phyloP scores from a whole-genome alignment of 2,113 vertebrate genomes.

The Dasyprocta punctata region DNA sequence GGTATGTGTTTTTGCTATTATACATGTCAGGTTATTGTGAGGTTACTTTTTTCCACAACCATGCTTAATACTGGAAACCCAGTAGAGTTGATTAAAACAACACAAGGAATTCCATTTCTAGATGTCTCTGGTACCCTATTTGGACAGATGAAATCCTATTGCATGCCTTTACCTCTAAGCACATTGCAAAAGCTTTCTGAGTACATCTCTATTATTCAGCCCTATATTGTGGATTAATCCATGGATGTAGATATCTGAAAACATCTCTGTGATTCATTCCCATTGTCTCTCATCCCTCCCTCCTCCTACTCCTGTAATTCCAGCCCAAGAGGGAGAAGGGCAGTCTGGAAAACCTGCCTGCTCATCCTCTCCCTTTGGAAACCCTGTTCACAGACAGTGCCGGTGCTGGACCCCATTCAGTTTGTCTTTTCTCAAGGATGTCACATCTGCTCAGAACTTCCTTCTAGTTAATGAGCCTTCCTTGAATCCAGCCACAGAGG shows the following conservation, averaged over 20 bases:
- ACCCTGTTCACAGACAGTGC: not conserved
- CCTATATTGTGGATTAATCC: constrained; percentile 66
- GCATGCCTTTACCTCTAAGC: not conserved
- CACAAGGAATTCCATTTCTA: not conserved
- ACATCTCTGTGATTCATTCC: constrained; percentile 26
- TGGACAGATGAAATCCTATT: not conserved
- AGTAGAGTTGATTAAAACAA: not conserved
- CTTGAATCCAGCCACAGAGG: constrained; percentile 60
- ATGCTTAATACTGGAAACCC: not conserved
- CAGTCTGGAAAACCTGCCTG: not conserved
- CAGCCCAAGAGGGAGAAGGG: not conserved
- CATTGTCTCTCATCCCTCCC: not conserved
- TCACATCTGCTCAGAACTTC: constrained; percentile 77
- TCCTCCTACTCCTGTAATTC: not conserved
- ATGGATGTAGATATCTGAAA: constrained; percentile 18
- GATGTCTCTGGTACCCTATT: not conserved
- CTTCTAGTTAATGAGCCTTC: constrained; percentile 72
- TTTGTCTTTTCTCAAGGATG: constrained; percentile 8
- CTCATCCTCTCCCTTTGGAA: not conserved
- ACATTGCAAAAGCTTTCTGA: not conserved
- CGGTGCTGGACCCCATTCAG: not conserved
- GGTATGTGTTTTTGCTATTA: not conserved
- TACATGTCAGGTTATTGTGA: not conserved
- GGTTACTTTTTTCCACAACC: not conserved
- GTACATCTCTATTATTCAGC: constrained; percentile 68